Base-by-base conservation (phyloP, 2,888 invertebrate species). In the Oithona nana region DNA sequence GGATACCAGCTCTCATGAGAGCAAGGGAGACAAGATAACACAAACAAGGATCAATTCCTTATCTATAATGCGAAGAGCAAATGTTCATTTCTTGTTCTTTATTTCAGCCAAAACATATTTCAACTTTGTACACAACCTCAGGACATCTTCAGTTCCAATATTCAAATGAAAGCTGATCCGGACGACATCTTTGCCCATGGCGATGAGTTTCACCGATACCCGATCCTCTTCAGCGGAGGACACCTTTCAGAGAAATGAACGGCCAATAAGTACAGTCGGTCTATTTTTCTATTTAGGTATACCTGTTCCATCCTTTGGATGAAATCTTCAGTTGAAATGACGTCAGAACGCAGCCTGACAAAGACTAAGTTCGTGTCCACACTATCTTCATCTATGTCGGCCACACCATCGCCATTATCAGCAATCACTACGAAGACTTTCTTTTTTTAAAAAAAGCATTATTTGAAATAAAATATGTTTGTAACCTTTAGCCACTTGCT, bases 401-500 rank as follows among this genome's bases (percentile, higher is more conserved):
- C 6, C 8, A 39, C 16, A 39, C 39, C 39, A 39, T 39, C 16
- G 16, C 39, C 39, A 39, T 39, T 11, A 11, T 39, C 8, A 6
- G 8, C 16, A 39, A 39, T 39, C 39, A 39, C 39, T 39, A 16
- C 16, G 16, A 39, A 39, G 16, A 39, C 6, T 11, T 6, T 11
- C 8, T 16, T 39, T n/a, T n/a, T n/a, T 16, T 6, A 39, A 39
- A 39, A 39, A 16, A 39, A 11, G 39, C 39, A 39, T 39, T 39
- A 39, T n/a, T n/a, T n/a, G n/a, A 39, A 39, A 11, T 39, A 39
- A 57, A 28, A 28, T 4, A 24, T n/a, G 2, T 3, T 20, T 66
- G 68, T 66, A 72, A 84, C 84, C 83, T 73, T 79, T 73, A 2
- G 83, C 87, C 61, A 93, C 79, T 61, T 74, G 72, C 57, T 74